Evolutionary conservation across 1,140 invertebrate species (phyloP).

Genomic region (Trinorchestia longiramus): DNA sequence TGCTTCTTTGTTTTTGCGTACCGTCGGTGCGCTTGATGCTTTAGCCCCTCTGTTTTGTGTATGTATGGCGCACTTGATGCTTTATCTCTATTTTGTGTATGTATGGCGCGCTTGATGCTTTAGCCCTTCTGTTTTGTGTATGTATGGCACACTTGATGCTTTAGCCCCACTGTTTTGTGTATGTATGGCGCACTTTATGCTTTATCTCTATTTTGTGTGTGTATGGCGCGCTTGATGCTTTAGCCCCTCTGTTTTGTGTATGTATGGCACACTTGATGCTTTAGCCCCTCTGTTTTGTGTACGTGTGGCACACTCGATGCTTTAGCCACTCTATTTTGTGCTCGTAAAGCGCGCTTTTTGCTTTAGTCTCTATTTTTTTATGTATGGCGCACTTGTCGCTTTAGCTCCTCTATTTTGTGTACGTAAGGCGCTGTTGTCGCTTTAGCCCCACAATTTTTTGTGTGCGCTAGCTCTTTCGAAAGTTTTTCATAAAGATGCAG

Average conservation of each 20-base stretch:
- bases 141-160: not conserved
- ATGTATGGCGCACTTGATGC: not conserved
- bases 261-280: not conserved
- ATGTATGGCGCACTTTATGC: not conserved
- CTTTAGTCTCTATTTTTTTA: too few species aligned
- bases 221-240: too few species aligned
- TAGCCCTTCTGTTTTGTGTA: too few species aligned
- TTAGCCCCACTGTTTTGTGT: not conserved
- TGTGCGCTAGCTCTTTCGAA: too few species aligned
- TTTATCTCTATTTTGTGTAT: too few species aligned
- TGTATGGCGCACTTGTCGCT: not conserved
- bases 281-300: not conserved
- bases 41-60: not conserved
- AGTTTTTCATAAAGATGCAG: not conserved
- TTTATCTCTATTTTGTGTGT: too few species aligned
- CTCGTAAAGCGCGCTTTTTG: too few species aligned
- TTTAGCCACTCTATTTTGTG: too few species aligned
- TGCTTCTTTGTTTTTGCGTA: slow-evolving; percentile 1
- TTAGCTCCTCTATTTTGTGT: not conserved
- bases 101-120: too few species aligned
- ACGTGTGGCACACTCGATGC: not conserved
- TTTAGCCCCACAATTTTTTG: too few species aligned
- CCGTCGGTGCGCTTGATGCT: not conserved
- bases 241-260: too few species aligned
- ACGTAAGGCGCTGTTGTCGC: too few species aligned